A percentile compares a stretch with the other conserved stretches of the same genome.
These are phyloP conservation scores for Rhinichthys klamathensis DNA, from an alignment of 2,113 vertebrate species.

Conservation along the genomic window DNA sequence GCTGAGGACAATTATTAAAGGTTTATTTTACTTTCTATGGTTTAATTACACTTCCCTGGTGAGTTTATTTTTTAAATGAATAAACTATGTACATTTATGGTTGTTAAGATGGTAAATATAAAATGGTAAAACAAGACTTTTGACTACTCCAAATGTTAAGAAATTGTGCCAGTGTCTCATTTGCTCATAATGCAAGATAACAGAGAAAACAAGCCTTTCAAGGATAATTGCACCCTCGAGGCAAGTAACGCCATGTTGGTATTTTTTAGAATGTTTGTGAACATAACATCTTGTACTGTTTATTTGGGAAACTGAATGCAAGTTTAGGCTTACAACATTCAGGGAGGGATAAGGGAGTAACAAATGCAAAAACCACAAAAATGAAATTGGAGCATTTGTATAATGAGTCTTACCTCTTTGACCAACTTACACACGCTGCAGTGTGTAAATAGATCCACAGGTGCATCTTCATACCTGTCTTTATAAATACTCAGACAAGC, in stretches of 20 bases:
- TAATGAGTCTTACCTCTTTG: constrained; percentile 78
- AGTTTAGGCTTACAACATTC: too few species aligned
- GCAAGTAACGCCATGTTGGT: neutral
- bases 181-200: neutral
- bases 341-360: neutral
- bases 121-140: neutral
- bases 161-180: neutral
- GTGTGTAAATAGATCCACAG: constrained; percentile 79
- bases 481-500: constrained; percentile 88
- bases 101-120: neutral
- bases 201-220: neutral
- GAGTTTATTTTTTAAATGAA: neutral
- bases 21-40: neutral
- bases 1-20: neutral
- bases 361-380: neutral
- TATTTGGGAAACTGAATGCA: neutral
- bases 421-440: constrained; percentile 92
- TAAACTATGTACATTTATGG: neutral
- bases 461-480: constrained; percentile 78
- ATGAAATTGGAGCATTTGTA: neutral
- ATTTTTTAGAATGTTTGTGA: neutral
- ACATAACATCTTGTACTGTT: neutral
- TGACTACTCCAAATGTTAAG: too few species aligned
- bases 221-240: neutral
- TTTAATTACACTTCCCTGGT: neutral